Percentiles rank a stretch among this genome's conserved stretches.
These are phyloP conservation scores for Drymonia ruficornis DNA, from an alignment of 2,888 invertebrate genomes.

Conservation along the genomic window DNA sequence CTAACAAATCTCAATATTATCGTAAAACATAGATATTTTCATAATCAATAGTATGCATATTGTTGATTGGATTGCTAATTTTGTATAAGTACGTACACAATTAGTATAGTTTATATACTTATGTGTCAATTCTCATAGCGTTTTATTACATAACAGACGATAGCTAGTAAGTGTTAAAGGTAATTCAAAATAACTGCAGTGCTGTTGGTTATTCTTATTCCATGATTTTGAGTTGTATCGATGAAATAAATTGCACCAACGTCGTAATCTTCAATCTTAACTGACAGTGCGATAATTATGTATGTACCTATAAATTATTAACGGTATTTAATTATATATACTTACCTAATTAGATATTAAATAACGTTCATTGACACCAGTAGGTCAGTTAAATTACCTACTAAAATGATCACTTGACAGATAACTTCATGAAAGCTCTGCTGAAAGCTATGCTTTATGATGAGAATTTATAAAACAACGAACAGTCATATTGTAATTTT, in stretches of 20 bases:
- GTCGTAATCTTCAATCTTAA: conserved; percentile 32
- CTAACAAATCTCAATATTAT: conserved; percentile 66
- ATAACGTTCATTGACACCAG: conserved; percentile 18
- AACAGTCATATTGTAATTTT: conserved; percentile 64
- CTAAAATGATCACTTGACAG: conserved; percentile 10
- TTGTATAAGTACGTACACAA: conserved; percentile 84
- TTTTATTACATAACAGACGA: conserved; percentile 83
- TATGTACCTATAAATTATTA: too few relatives aligned
- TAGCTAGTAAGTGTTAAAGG: conserved; percentile 84
- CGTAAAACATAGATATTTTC: conserved; percentile 77
- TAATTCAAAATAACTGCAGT: conserved; percentile 70
- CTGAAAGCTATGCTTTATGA: conserved; percentile 27
- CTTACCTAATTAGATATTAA: conserved; percentile 9
- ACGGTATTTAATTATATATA: conserved; percentile 26
- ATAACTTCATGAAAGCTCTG: too few relatives aligned
- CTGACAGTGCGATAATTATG: conserved; percentile 26
- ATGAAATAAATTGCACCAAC: conserved; percentile 26
- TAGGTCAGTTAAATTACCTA: conserved; percentile 8
- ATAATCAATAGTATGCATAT: conserved; percentile 81
- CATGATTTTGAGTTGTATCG: conserved; percentile 49
- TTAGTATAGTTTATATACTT: conserved; percentile 86
- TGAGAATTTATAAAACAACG: conserved; percentile 71
- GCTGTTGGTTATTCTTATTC: conserved; percentile 70
- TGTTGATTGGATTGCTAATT: conserved; percentile 82
- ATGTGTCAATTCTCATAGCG: conserved; percentile 86